Evolutionary conservation across 1,140 invertebrate genomes (phyloP).

Genomic region (Aphelenchoides besseyi): DNA sequence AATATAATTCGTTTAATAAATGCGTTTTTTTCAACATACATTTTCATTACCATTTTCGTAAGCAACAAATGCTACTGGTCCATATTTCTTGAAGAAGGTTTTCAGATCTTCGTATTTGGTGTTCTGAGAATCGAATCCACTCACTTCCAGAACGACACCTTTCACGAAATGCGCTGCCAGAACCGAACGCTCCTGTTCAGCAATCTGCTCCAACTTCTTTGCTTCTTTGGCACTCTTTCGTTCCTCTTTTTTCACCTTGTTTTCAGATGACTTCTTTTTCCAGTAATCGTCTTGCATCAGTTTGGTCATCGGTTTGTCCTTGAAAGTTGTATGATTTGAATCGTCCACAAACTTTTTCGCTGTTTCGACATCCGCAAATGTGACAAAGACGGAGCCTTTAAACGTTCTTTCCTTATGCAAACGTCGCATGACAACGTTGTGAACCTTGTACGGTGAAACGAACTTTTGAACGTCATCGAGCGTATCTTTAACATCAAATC

Average conservation of each 20-base stretch:
- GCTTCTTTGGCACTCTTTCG: slow-evolving; percentile 57
- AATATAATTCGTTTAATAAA: slow-evolving; percentile 71
- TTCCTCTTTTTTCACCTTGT: slow-evolving; percentile 61
- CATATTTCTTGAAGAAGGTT: slow-evolving; percentile 56
- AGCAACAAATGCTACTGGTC: slow-evolving; percentile 49
- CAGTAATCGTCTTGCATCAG: slow-evolving; percentile 68
- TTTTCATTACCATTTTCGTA: slow-evolving; percentile 41
- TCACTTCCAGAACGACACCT: slow-evolving; percentile 53
- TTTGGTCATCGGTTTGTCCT: slow-evolving; percentile 67
- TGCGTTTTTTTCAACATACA: slow-evolving; percentile 69
- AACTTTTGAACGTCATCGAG: slow-evolving; percentile 75
- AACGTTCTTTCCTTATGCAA: slow-evolving; percentile 65
- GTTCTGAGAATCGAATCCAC: slow-evolving; percentile 37
- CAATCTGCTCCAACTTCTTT: slow-evolving; percentile 63
- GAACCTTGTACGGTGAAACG: slow-evolving; percentile 73
- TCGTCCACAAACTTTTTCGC: slow-evolving; percentile 73
- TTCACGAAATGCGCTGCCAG: slow-evolving; percentile 46
- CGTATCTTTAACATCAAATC: slow-evolving; percentile 73
- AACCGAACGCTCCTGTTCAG: slow-evolving; percentile 21
- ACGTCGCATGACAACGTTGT: slow-evolving; percentile 69
- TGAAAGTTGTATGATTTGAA: slow-evolving; percentile 72
- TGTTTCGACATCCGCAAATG: slow-evolving; percentile 74
- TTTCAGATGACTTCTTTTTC: slow-evolving; percentile 72
- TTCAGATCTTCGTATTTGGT: slow-evolving; percentile 45
- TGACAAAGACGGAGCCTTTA: slow-evolving; percentile 84